Conservation (phyloP, 1,140 invertebrate species). For the Achroia grisella region DNA sequence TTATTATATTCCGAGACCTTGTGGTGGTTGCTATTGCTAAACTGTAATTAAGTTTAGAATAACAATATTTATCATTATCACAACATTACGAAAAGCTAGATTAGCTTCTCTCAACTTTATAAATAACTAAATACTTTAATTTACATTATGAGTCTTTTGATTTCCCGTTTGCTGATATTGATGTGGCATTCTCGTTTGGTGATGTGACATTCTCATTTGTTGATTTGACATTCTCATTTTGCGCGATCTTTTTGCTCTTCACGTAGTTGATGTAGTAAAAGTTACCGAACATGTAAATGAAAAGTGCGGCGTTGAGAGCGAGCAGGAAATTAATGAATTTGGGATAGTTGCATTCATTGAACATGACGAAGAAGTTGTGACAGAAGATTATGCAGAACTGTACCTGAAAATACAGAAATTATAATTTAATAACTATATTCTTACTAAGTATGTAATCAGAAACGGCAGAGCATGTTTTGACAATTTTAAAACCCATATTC, state of each 20-base stretch:
- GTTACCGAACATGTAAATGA: slow-evolving; percentile 88
- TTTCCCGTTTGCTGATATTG: slow-evolving; percentile 9
- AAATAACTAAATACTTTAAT: background rate
- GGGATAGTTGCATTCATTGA: slow-evolving; percentile 79
- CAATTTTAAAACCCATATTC: too few species aligned
- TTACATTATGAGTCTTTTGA: slow-evolving; percentile 35
- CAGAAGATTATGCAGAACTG: slow-evolving; percentile 87
- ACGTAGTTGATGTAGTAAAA: slow-evolving; percentile 87
- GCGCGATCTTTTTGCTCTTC: slow-evolving; percentile 27
- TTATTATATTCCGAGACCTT: too few species aligned
- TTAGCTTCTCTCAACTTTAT: background rate
- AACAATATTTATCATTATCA: background rate
- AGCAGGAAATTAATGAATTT: slow-evolving; percentile 81
- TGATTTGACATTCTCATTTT: slow-evolving; percentile 2
- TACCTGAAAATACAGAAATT: slow-evolving; percentile 69
- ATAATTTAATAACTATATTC: too few species aligned
- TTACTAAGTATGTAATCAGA: too few species aligned
- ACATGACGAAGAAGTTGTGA: slow-evolving; percentile 78
- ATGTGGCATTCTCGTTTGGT: background rate
- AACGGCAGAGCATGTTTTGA: too few species aligned
- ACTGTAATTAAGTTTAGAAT: too few species aligned
- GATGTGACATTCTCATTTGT: too few species aligned
- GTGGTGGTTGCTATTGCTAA: too few species aligned
- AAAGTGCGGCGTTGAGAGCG: slow-evolving; percentile 82
- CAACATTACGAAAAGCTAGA: background rate